Conservation (phyloP, 2,888 invertebrate species). For the Leptopilina drosophilae region DNA sequence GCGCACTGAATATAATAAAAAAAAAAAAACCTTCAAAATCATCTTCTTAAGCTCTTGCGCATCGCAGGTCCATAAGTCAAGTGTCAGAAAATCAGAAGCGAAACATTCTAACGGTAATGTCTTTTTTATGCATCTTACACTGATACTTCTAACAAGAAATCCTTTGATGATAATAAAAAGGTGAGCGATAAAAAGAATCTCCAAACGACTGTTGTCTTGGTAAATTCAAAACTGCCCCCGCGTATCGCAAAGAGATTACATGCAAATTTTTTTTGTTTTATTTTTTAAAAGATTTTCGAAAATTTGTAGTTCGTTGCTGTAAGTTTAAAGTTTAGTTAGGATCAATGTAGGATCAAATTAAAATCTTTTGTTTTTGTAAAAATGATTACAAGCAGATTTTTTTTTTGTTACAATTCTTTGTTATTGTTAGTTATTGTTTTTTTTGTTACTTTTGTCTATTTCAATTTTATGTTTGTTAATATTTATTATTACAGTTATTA, state of each 20-base stretch:
- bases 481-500: too few relatives aligned
- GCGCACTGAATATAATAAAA: slow-evolving; percentile 24
- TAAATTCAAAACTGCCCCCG: background rate
- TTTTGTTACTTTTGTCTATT: too few relatives aligned
- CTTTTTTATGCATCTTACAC: slow-evolving; percentile 11
- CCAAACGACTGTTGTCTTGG: background rate
- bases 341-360: too few relatives aligned
- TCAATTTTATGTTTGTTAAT: too few relatives aligned
- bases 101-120: slow-evolving; percentile 5
- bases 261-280: background rate
- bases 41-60: slow-evolving; percentile 5
- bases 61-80: slow-evolving; percentile 10
- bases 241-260: background rate
- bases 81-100: slow-evolving; percentile 17
- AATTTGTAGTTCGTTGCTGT: too few relatives aligned
- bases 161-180: slow-evolving; percentile 8
- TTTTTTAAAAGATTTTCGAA: too few relatives aligned
- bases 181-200: background rate
- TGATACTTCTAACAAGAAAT: slow-evolving; percentile 9
- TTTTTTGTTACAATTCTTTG: too few relatives aligned
- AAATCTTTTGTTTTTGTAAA: too few relatives aligned
- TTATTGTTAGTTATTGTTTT: too few relatives aligned
- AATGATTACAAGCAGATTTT: too few relatives aligned
- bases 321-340: too few relatives aligned
- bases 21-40: background rate